Evolutionary conservation across 2,888 invertebrate genomes (phyloP), one percentile per base, ranked within the genome.

Genomic region (Limenitis camilla): DNA sequence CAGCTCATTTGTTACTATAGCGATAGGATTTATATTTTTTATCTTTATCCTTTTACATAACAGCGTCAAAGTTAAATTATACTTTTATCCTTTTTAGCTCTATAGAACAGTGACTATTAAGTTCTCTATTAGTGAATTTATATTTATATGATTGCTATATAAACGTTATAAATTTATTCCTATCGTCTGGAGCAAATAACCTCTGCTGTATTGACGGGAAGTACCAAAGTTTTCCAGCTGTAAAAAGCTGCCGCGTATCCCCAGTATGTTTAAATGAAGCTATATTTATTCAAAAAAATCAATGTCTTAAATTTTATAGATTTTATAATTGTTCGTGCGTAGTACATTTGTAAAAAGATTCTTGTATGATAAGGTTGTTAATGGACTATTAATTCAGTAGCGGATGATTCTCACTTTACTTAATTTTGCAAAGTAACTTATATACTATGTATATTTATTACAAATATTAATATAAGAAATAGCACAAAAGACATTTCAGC

Each of bases 401-500:
- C 40, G 42, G 43, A 43, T 33, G 65, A 68, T 62, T 61, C 67
- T 65, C 61, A 58, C 58, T 63, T 67, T 66, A 68, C 64, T 63
- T 53, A 56, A 50, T 67, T 62, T 69, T 70, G 70, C 68, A 65
- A 64, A 70, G 61, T 76, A 71, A 71, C 66, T 63, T 63, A 61
- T 66, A 62, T 62, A 66, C 60, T 61, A 71, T 76, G 72, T 78
- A 78, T 84, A 83, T 83, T 83, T 83, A 82, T 82, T 81, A 68
- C 71, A 76, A 70, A 78, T 75, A 76, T 69, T 64, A 67, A 60
- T 63, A 78, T 76, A 73, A 65, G 71, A 70, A 65, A 70, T 73
- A 79, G 85, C 85, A 85, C 85, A 84, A 85, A 84, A 83, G 80
- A 84, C 82, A 78, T 72, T 65, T 62, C 64, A 63, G 58, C 68